Conservation (phyloP, 2,888 invertebrate genomes). For the Stomorhina lunata region DNA sequence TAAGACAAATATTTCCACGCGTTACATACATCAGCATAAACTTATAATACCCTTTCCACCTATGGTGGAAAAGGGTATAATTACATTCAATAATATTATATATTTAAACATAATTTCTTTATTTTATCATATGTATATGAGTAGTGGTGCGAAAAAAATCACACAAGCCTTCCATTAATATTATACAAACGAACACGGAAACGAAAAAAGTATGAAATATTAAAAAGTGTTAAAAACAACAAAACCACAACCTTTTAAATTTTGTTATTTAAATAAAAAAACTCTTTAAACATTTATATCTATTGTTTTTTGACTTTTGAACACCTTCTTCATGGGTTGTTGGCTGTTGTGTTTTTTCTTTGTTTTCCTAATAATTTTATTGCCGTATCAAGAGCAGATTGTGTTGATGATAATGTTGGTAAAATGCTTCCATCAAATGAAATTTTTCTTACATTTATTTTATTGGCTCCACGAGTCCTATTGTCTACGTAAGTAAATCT, state of each 20-base stretch:
- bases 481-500: no score
- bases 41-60: no score
- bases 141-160: not conserved
- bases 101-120: constrained; percentile 4
- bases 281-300: constrained; percentile 41
- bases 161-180: constrained; percentile 11
- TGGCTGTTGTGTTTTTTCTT: not conserved
- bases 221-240: constrained; percentile 1
- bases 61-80: no score
- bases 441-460: no score
- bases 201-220: not conserved
- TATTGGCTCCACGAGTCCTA: no score
- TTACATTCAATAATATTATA: no score
- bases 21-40: no score
- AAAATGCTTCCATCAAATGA: not conserved
- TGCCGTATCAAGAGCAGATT: not conserved
- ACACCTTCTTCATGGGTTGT: not conserved
- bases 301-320: constrained; percentile 19
- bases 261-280: constrained; percentile 45
- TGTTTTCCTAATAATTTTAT: not conserved
- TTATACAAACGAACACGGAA: not conserved
- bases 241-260: not conserved
- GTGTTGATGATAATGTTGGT: not conserved
- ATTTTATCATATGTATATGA: not conserved
- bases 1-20: no score